Evolutionary conservation across 2,113 vertebrate genomes (phyloP).

Genomic region (Paraplagusia blochii): DNA sequence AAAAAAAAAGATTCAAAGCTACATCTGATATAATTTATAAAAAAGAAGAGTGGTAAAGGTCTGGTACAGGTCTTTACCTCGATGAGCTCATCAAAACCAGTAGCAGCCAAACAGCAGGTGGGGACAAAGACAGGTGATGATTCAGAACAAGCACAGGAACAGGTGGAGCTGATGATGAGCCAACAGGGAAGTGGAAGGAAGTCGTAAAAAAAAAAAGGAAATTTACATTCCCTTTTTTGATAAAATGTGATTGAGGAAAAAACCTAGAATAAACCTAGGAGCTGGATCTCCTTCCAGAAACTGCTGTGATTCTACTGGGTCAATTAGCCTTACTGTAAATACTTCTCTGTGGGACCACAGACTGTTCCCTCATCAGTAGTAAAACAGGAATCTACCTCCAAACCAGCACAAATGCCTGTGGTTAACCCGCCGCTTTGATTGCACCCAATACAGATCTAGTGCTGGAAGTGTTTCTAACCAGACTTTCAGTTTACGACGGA

Average conservation of each 20-base stretch:
- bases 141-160: background rate
- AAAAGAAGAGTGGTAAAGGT: too few species aligned
- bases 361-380: slow-evolving; percentile 42
- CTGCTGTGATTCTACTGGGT: slow-evolving; percentile 14
- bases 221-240: too few species aligned
- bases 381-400: slow-evolving; percentile 48
- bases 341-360: slow-evolving; percentile 30
- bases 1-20: too few species aligned
- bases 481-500: slow-evolving; percentile 38
- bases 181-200: too few species aligned
- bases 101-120: background rate
- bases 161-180: slow-evolving; percentile 13
- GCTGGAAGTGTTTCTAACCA: slow-evolving; percentile 31
- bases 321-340: slow-evolving; percentile 38
- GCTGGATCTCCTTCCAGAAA: slow-evolving; percentile 16
- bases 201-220: too few species aligned
- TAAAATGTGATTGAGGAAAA: too few species aligned
- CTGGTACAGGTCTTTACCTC: too few species aligned
- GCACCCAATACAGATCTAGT: slow-evolving; percentile 24
- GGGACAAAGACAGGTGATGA: background rate
- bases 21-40: too few species aligned
- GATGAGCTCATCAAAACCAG: slow-evolving; percentile 18
- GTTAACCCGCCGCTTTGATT: slow-evolving; percentile 31
- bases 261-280: slow-evolving; percentile 3
- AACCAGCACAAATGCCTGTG: slow-evolving; percentile 56